A percentile compares a stretch with the other conserved stretches of the same genome.
Conservation (phyloP, 2,113 vertebrate species). For the Scomber colias region DNA sequence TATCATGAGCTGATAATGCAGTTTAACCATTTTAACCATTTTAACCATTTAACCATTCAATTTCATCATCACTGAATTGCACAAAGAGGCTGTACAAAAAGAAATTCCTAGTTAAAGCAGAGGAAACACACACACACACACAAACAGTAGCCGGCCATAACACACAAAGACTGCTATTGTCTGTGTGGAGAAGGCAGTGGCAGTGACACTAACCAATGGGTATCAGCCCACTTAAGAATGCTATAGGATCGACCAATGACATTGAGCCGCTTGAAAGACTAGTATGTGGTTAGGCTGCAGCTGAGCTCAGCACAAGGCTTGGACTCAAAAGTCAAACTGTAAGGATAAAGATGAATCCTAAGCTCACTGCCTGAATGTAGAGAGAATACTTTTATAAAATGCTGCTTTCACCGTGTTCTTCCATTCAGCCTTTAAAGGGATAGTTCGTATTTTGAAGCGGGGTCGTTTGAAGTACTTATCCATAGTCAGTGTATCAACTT, state of each 20-base stretch:
- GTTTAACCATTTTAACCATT: background rate
- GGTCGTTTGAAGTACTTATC: no score
- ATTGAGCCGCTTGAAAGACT: slow-evolving; percentile 21
- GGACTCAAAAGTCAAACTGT: slow-evolving; percentile 12
- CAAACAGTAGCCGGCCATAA: slow-evolving; percentile 39
- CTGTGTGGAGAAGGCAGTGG: slow-evolving; percentile 61
- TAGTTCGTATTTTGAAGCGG: no score
- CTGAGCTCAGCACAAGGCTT: slow-evolving; percentile 47
- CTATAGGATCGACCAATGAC: slow-evolving; percentile 57
- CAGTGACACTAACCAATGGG: slow-evolving; percentile 72
- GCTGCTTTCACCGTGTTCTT: slow-evolving; percentile 2
- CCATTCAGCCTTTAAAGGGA: background rate
- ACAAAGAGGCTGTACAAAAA: slow-evolving; percentile 36
- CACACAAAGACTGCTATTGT: slow-evolving; percentile 77
- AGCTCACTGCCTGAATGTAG: slow-evolving; percentile 6
- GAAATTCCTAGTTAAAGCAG: slow-evolving; percentile 49
- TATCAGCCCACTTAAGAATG: slow-evolving; percentile 68
- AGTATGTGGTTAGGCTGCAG: slow-evolving; percentile 44
- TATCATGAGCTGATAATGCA: background rate
- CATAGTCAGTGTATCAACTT: no score
- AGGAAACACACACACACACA: slow-evolving; percentile 32
- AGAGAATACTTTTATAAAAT: background rate
- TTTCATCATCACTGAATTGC: slow-evolving; percentile 54
- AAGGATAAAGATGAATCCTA: slow-evolving; percentile 23
- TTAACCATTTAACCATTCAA: slow-evolving; percentile 15